These are phyloP conservation scores for Chlamydotis undulata DNA, from an alignment of 2,113 vertebrate genomes.

Conservation along the genomic window DNA sequence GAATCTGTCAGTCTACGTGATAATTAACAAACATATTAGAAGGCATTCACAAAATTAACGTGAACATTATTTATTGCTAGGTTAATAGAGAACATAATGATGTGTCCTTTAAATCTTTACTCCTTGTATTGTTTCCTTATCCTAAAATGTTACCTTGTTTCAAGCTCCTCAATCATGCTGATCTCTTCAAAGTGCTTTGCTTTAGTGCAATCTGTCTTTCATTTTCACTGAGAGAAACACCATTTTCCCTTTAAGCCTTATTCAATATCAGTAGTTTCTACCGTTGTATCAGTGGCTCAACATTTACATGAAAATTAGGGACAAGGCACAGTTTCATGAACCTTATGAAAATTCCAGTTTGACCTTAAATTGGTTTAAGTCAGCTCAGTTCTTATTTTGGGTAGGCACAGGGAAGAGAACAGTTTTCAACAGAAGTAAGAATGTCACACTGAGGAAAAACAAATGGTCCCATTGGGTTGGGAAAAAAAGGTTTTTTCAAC, in stretches of 20 bases:
- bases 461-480: background rate
- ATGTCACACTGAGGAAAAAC: background rate
- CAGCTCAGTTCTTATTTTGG: background rate
- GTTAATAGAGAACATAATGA: background rate
- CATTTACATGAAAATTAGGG: background rate
- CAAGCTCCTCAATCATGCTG: background rate
- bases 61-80: background rate
- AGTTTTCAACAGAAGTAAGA: background rate
- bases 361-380: background rate
- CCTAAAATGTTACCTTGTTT: background rate
- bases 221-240: background rate
- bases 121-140: background rate
- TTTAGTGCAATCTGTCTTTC: background rate
- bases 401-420: background rate
- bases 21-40: background rate
- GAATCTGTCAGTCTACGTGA: background rate
- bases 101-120: background rate
- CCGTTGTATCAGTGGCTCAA: background rate
- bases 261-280: background rate
- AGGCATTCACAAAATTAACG: background rate
- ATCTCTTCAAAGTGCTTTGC: background rate
- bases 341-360: background rate
- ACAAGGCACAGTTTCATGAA: background rate
- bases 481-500: background rate
- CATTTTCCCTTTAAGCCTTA: background rate